phyloP scores from a whole-genome alignment of 2,888 invertebrate species.

The Acleris sparsana region DNA sequence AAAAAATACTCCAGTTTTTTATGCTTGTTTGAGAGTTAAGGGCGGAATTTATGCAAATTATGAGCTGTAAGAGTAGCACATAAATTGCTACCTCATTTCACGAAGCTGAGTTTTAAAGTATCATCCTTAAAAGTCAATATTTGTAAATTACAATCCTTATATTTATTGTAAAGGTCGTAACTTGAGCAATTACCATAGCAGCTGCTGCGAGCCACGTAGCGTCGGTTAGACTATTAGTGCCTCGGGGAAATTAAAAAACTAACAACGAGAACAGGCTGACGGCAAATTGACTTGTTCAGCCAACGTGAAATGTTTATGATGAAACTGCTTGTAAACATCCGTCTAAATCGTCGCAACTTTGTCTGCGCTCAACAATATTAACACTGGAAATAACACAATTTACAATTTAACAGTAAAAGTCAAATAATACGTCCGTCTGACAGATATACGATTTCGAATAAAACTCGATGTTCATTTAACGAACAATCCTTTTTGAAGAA shows the following conservation, averaged over 20 bases:
- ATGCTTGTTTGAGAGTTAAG: slow-evolving; percentile 7
- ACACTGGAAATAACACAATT: not conserved
- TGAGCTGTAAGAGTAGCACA: not conserved
- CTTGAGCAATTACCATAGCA: slow-evolving; percentile 53
- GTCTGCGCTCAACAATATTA: not conserved
- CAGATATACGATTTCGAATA: slow-evolving; percentile 29
- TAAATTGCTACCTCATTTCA: slow-evolving; percentile 1
- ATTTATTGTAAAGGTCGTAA: slow-evolving; percentile 53
- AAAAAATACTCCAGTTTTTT: slow-evolving; percentile 12
- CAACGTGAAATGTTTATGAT: slow-evolving; percentile 52
- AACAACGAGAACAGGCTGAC: slow-evolving; percentile 45
- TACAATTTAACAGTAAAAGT: slow-evolving; percentile 8
- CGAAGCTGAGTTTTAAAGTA: not conserved
- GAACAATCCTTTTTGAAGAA: slow-evolving; percentile 29
- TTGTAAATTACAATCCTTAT: not conserved
- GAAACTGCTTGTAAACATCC: slow-evolving; percentile 12
- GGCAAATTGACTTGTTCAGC: slow-evolving; percentile 58
- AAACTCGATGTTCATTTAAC: slow-evolving; percentile 17
- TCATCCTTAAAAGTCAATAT: not conserved
- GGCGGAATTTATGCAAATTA: slow-evolving; percentile 12
- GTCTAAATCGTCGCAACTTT: slow-evolving; percentile 8
- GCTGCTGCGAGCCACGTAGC: slow-evolving; percentile 46
- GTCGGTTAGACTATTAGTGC: slow-evolving; percentile 51
- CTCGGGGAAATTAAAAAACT: slow-evolving; percentile 60
- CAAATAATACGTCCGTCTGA: slow-evolving; percentile 9